A percentile compares a stretch with the other conserved stretches of the same genome.
Conservation (phyloP, 2,797 vertebrate genomes). For the Sebastolobus alascanus region DNA sequence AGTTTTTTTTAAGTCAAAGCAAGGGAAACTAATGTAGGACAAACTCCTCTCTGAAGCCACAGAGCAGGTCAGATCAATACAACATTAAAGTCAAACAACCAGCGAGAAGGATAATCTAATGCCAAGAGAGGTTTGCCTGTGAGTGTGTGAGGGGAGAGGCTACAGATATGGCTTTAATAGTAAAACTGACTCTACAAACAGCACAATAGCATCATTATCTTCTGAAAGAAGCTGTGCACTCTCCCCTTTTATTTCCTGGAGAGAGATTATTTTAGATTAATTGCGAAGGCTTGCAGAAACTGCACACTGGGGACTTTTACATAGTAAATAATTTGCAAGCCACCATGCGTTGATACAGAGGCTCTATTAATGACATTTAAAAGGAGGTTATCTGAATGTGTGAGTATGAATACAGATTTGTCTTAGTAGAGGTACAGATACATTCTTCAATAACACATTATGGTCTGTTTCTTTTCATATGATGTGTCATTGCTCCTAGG, state of each 20-base stretch:
- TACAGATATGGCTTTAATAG: background rate
- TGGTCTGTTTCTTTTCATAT: slow-evolving; percentile 5
- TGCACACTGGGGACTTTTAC: background rate
- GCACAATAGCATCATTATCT: background rate
- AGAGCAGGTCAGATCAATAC: slow-evolving; percentile 30
- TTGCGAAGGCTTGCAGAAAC: background rate
- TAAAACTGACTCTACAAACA: background rate
- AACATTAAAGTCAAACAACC: slow-evolving; percentile 35
- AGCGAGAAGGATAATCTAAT: background rate
- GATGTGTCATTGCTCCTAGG: slow-evolving; percentile 69
- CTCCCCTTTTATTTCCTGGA: background rate
- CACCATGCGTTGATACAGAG: background rate
- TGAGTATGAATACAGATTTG: background rate
- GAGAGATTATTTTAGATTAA: background rate
- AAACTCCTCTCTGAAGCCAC: slow-evolving; percentile 7
- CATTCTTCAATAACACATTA: background rate
- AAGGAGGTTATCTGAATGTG: background rate
- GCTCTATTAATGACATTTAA: background rate
- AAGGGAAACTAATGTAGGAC: background rate
- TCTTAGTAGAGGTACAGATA: background rate
- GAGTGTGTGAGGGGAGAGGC: slow-evolving; percentile 18
- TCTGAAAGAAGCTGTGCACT: background rate
- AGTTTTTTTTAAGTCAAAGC: too few species aligned
- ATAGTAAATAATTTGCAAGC: background rate
- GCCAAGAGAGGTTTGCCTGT: slow-evolving; percentile 3